These are phyloP conservation scores for Lysandra bellargus DNA, from an alignment of 2,888 invertebrate species.

Conservation along the genomic window DNA sequence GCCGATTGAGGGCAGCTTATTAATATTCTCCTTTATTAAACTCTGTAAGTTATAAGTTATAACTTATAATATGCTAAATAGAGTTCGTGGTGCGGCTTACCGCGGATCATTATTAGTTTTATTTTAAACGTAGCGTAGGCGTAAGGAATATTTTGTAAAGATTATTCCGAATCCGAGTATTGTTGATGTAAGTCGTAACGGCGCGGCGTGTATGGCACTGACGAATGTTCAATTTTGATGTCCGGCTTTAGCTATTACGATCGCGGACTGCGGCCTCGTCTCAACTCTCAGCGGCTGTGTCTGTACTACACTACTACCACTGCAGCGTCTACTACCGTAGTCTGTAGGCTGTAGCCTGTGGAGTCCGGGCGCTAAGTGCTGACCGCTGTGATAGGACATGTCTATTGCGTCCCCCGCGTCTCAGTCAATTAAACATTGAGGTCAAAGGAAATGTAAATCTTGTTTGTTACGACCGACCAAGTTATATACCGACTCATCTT, in stretches of 20 bases:
- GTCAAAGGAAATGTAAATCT: constrained; percentile 30
- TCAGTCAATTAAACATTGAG: constrained; percentile 25
- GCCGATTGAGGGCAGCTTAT: background rate
- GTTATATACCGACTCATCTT: background rate
- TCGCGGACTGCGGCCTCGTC: constrained; percentile 3
- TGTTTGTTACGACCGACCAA: background rate
- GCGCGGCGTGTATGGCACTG: background rate
- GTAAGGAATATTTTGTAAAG: background rate
- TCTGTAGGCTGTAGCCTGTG: background rate
- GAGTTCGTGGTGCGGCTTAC: background rate
- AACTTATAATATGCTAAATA: background rate
- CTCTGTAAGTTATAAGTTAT: background rate
- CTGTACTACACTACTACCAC: background rate
- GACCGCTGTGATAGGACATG: background rate
- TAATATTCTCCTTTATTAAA: background rate
- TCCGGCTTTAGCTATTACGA: background rate
- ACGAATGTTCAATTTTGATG: background rate
- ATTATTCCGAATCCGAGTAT: background rate
- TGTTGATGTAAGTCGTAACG: background rate
- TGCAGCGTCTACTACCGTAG: no score
- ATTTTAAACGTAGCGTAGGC: background rate
- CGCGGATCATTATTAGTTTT: background rate
- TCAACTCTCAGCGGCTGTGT: background rate
- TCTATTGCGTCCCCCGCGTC: constrained; percentile 26
- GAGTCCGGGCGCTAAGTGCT: background rate